phyloP scores from a whole-genome alignment of 2,888 invertebrate species.

The Lottia gigantea region DNA sequence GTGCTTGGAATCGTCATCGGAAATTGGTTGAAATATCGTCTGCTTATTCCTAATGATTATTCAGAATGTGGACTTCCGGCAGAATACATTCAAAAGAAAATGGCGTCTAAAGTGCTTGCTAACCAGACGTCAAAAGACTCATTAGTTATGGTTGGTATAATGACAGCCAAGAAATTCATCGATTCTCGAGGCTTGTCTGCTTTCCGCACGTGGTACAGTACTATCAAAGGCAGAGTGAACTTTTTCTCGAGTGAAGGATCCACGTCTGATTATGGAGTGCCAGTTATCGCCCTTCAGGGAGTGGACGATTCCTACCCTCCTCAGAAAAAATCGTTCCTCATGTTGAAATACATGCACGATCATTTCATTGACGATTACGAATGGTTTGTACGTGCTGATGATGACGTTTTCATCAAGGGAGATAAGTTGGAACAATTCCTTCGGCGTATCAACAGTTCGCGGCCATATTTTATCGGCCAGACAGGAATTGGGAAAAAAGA shows the following conservation, averaged over 20 bases:
- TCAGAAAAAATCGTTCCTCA: conserved; percentile 96
- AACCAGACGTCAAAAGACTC: background rate
- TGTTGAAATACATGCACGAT: conserved; percentile 91
- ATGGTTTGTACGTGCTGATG: conserved; percentile 98
- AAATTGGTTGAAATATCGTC: conserved; percentile 45
- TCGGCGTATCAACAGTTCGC: conserved; percentile 86
- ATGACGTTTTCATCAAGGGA: conserved; percentile 94
- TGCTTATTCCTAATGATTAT: conserved; percentile 22
- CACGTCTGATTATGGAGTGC: conserved; percentile 81
- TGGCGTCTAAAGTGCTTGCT: too few relatives aligned
- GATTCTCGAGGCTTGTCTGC: conserved; percentile 89
- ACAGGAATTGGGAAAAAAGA: conserved; percentile 72
- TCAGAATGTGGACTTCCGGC: conserved; percentile 38
- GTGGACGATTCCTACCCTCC: conserved; percentile 99
- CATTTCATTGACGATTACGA: conserved; percentile 87
- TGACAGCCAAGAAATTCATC: conserved; percentile 94
- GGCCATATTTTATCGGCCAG: conserved; percentile 83
- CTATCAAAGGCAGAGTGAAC: conserved; percentile 86
- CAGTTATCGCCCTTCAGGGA: conserved; percentile 75
- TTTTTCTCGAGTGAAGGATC: conserved; percentile 79
- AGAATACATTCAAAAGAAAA: background rate
- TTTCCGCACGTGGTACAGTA: conserved; percentile 91
- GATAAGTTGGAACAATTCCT: conserved; percentile 84
- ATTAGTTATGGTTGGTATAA: conserved; percentile 79
- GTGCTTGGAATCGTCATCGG: conserved; percentile 43